Conservation (phyloP, 2,797 vertebrate species). For the Smutsia gigantea region DNA sequence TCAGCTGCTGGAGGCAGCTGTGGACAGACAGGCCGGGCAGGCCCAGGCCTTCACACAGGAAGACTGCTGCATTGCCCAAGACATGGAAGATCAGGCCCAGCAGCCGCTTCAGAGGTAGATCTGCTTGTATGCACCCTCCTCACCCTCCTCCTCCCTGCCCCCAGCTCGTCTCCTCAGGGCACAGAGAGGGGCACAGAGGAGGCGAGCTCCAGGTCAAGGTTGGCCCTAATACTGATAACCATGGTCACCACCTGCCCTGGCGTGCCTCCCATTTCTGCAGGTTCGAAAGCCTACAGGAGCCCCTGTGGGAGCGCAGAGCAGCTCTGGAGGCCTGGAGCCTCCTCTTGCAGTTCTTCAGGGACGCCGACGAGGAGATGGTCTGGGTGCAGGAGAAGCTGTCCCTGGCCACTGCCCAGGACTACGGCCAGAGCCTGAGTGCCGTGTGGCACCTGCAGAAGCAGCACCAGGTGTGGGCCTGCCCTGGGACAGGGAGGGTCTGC, state of each 20-base stretch:
- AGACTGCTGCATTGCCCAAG: conserved; percentile 90
- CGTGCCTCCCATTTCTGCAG: conserved; percentile 76
- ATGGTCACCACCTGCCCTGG: background rate
- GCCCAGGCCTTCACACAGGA: conserved; percentile 87
- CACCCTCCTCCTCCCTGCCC: background rate
- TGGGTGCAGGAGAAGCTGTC: conserved; percentile 92
- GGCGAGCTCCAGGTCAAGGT: background rate
- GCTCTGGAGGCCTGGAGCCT: conserved; percentile 90
- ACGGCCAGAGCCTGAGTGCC: conserved; percentile 86
- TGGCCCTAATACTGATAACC: background rate
- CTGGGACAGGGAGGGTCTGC: no score
- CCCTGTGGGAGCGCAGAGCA: conserved; percentile 87
- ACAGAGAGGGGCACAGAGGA: background rate
- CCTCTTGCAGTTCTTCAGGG: conserved; percentile 91
- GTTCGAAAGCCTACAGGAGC: conserved; percentile 88
- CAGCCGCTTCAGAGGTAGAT: conserved; percentile 89
- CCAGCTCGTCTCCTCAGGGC: background rate
- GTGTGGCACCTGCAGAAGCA: conserved; percentile 89
- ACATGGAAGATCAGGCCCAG: conserved; percentile 88
- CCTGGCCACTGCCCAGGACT: conserved; percentile 85
- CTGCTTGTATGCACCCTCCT: background rate
- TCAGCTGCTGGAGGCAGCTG: conserved; percentile 90
- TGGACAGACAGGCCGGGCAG: conserved; percentile 85
- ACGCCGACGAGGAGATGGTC: conserved; percentile 90
- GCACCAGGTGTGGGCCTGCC: conserved; percentile 88